A percentile compares a stretch with the other conserved stretches of the same genome.
phyloP scores from a whole-genome alignment of 2,113 vertebrate genomes.

The Ptyas mucosa region DNA sequence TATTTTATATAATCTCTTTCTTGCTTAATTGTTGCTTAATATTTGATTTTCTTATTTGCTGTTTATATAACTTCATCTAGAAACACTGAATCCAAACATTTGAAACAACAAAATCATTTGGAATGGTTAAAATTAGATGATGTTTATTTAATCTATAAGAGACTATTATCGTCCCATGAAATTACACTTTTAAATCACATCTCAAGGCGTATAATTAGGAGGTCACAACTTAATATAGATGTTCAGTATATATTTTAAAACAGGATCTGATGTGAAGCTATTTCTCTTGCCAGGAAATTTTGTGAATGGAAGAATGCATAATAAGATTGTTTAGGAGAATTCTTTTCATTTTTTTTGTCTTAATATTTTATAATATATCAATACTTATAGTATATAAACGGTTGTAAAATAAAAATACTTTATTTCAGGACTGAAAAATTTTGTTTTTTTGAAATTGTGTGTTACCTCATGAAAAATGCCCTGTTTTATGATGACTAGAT shows the following conservation, averaged over 20 bases:
- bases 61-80: not conserved
- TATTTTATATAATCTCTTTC: not conserved
- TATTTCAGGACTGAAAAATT: not conserved
- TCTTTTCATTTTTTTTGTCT: not conserved
- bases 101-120: not conserved
- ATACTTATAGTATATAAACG: not conserved
- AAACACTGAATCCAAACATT: not conserved
- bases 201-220: not conserved
- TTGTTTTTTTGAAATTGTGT: not conserved
- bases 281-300: not conserved
- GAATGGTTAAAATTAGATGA: not conserved
- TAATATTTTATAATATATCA: not conserved
- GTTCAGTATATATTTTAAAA: not conserved
- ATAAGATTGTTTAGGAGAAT: not conserved
- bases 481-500: not conserved
- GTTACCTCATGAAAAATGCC: not conserved
- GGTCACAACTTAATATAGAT: not conserved
- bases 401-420: not conserved
- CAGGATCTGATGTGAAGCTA: not conserved
- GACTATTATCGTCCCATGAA: not conserved
- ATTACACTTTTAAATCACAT: not conserved
- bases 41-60: not conserved
- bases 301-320: not conserved
- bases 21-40: not conserved
- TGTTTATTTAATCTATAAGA: not conserved